A percentile compares a stretch with the other conserved stretches of the same genome.
Conservation (phyloP, 2,797 vertebrate genomes). For the Pseudocheirus occidentalis region DNA sequence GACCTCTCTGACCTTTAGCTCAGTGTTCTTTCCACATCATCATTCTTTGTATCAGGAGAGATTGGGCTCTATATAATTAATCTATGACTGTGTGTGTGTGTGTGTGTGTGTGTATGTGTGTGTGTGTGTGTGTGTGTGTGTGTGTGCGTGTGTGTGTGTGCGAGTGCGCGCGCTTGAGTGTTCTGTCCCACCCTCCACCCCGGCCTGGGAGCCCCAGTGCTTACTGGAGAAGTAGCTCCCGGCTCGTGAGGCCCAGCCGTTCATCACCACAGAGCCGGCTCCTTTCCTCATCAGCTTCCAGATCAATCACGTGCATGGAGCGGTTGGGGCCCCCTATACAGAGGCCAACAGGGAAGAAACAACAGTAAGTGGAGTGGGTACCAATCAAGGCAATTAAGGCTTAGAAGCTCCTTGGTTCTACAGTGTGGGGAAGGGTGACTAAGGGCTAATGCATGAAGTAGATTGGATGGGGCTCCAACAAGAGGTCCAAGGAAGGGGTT, state of each 20-base stretch:
- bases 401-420: not conserved
- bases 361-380: not conserved
- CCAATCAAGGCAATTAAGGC: not conserved
- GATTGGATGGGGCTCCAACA: no score
- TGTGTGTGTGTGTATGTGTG: no score
- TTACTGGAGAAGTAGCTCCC: constrained; percentile 94
- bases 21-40: not conserved
- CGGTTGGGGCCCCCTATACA: constrained; percentile 82
- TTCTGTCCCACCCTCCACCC: not conserved
- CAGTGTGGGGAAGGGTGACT: not conserved
- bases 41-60: fast-evolving
- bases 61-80: fast-evolving
- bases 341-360: fast-evolving
- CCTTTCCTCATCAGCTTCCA: constrained; percentile 91
- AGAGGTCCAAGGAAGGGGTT: not conserved
- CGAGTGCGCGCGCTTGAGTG: not conserved
- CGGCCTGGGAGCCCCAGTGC: constrained; percentile 9
- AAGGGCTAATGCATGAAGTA: not conserved
- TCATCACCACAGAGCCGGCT: constrained; percentile 90
- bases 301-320: constrained; percentile 89
- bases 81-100: not conserved
- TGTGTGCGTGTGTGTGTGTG: no score
- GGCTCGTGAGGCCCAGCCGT: constrained; percentile 90
- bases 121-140: not conserved
- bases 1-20: not conserved